Base-by-base conservation (phyloP, 1,140 invertebrate genomes). In the Dendrolimus kikuchii region DNA sequence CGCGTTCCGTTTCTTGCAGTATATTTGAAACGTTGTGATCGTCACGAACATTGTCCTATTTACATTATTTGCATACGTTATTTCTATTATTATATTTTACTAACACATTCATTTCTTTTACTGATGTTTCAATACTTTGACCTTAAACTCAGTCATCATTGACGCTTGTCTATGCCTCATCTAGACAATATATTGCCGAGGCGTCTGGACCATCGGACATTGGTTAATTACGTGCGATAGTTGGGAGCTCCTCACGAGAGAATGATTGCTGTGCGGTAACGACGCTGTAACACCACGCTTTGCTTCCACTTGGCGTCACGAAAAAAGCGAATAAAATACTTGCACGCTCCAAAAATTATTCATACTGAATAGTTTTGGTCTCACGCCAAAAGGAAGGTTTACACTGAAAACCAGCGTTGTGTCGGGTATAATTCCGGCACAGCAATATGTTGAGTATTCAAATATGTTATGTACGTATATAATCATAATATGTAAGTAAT, bases 141-240 rank as follows among this genome's bases (percentile, higher is more conserved):
- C 23, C 5, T 45, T 7, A 0, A 45, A 10, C 43, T 5, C 5
- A n/a, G 43, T 45, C 23, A 0, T 5, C n/a, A 45, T 8, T 45
- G n/a, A 6, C 6, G 10, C 9, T 37, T 5, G 23, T 49, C 38
- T 41, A 40, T 9, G n/a, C 9, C 49, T 5, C 37, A 40, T 53
- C 52, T 46, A 51, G 52, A 3, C 0, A 2, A 9, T 38, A 37
- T 53, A 37, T 9, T 10, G 38, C 9, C 36, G 38, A 50, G 5
- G 9, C 46, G 44, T 5, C 42, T 9, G 42, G 55, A 51, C 38
- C 39, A 42, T 49, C 60, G 79, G 77, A 73, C 79, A 78, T 71
- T 72, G 75, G 79, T 82, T 82, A 82, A 82, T 82, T 82, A 82
- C 75, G 77, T 80, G 75, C 77, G 70, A 78, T 80, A 75, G 75